Evolutionary conservation across 35 echinoderm and acorn worm genomes (phyloP), one percentile per base, ranked within the genome.

Genomic region (Apostichopus californicus): DNA sequence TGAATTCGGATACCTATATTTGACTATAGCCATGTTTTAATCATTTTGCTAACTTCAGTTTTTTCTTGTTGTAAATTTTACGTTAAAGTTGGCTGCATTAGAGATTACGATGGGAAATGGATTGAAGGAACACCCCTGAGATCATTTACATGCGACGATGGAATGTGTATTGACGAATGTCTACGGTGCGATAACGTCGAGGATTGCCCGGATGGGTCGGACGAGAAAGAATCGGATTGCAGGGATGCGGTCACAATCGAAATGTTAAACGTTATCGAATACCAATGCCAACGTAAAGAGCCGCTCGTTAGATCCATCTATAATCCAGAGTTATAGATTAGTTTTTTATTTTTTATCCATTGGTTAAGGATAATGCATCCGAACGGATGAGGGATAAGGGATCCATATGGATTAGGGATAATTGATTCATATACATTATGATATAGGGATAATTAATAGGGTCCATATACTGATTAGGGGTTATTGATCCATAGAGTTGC

Each of bases 91-190:
- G 61, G 73, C 54, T 92, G 91, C 55, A 26, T 2, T 9, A 72
- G 7, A 1, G 90, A 79, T 18, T 92, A 55, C 46, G 46, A 66
- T 13, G 91, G 79, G 4, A 92, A 92, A 52, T 83, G 54, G 17
- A 24, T 83, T 1, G 25, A 92, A 61, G 91, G 91, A 11, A 17
- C 14, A 21, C 25, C 61, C 5, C 60, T 92, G 23, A 78, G 68
- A 54, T 5, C 17, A 5, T 92, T 34, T 12, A 57, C 83, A 21
- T 92, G 91, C 55, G 14, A 84, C 17, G 91, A 92, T 73, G 60
- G 60, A 0, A 92, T 92, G 91, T 92, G 91, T 73, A 92, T 84
- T 17, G 91, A 92, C 25, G 60, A 83, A 12, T 92, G 91, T 23
- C 56, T 64, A 55, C 78, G 28, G 54, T 92, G 91, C n/a, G 66